Evolutionary conservation across 1,140 invertebrate genomes (phyloP).

Genomic region (Mylabris phalerata): DNA sequence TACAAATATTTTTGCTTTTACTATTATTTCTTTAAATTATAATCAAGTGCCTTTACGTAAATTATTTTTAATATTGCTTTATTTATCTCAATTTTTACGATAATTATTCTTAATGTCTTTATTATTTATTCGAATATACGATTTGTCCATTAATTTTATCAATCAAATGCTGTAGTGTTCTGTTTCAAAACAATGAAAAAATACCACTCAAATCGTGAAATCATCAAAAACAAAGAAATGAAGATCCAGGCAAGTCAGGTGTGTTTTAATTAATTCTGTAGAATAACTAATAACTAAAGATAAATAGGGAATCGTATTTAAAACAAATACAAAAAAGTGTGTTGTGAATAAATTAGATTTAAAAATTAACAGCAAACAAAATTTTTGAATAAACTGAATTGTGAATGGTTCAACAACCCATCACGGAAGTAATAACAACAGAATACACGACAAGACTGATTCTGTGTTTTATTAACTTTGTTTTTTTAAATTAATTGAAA

Average conservation of each 20-base stretch:
- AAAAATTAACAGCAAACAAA: background rate
- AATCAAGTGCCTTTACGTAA: slow-evolving; percentile 10
- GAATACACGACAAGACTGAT: slow-evolving; percentile 30
- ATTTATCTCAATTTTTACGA: background rate
- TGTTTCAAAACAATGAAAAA: slow-evolving; percentile 3
- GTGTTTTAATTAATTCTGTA: slow-evolving; percentile 5
- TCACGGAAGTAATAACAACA: background rate
- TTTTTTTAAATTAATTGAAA: too few species aligned
- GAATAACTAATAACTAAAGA: slow-evolving; percentile 13
- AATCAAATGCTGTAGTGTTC: slow-evolving; percentile 6
- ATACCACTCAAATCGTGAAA: background rate
- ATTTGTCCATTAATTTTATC: background rate
- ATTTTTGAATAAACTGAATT: slow-evolving; percentile 11
- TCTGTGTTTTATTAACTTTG: too few species aligned
- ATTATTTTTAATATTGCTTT: background rate
- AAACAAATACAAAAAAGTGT: slow-evolving; percentile 12
- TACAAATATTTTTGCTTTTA: background rate
- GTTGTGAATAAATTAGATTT: slow-evolving; percentile 20
- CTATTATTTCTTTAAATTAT: background rate
- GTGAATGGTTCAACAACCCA: slow-evolving; percentile 14
- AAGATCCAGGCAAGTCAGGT: background rate
- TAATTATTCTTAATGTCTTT: slow-evolving; percentile 3
- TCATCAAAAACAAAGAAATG: too few species aligned
- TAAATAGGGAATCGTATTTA: slow-evolving; percentile 15
- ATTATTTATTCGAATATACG: background rate